Percentiles rank a stretch among this genome's conserved stretches.
Conservation (phyloP, 1,140 invertebrate genomes). For the Gryllus bimaculatus region DNA sequence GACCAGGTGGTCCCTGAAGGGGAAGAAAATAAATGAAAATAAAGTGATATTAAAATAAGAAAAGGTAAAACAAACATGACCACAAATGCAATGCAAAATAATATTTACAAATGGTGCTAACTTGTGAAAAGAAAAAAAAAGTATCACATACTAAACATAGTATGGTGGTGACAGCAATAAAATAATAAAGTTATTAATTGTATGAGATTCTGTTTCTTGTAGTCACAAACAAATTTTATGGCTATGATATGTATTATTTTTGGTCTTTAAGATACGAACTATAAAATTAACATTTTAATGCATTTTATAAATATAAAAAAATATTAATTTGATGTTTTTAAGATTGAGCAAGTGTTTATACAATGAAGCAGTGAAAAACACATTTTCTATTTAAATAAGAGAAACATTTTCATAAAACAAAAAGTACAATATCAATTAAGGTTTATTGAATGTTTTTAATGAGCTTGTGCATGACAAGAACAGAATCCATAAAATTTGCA, state of each 20-base stretch:
- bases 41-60: conserved; percentile 26
- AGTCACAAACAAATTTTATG: background rate
- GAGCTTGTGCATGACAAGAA: too few relatives aligned
- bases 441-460: too few relatives aligned
- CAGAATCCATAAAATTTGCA: too few relatives aligned
- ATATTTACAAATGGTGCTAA: too few relatives aligned
- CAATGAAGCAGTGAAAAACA: too few relatives aligned
- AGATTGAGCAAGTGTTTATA: background rate
- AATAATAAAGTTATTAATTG: background rate
- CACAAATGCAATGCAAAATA: too few relatives aligned
- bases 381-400: too few relatives aligned
- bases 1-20: conserved; percentile 57
- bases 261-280: background rate
- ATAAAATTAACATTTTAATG: background rate
- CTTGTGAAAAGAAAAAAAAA: conserved; percentile 9
- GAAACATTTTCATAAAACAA: too few relatives aligned
- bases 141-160: background rate
- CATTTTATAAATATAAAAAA: background rate
- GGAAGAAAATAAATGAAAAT: conserved; percentile 32
- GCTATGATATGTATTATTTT: too few relatives aligned
- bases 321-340: background rate
- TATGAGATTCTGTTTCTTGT: background rate
- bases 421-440: too few relatives aligned
- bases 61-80: conserved; percentile 5
- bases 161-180: background rate